Base-by-base conservation (phyloP, 2,113 vertebrate species). In the Rhadina sibilatrix region DNA sequence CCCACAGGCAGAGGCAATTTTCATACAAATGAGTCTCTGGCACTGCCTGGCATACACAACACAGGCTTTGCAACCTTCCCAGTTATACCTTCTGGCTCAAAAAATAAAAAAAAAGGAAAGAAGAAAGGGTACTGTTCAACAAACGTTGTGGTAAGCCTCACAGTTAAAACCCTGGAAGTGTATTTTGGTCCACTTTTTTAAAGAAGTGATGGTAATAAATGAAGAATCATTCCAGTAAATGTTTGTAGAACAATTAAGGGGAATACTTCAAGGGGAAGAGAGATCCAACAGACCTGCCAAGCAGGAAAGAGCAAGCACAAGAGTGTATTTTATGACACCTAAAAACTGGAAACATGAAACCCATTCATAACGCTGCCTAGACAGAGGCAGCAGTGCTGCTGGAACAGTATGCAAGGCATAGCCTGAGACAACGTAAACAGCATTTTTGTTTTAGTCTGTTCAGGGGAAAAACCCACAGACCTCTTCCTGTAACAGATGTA, bases 1-100 rank as follows among this genome's bases (percentile, higher is more conserved):
- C 84, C 82, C 78, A 95, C 50, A 91, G 92, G 75, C 75, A 94
- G 87, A 95, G 59, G 22, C 44, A 93, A 83, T 95, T 96, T 93
- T 96, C 70, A 90, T 83, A 94, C 53, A 93, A 80, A 72, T 0
- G 1, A 80, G 75, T 49, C 75, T 54, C 70, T 90, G 92, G 81
- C 82, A 77, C 47, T 86, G 79, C n/a, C 47, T 93, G 52, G 44
- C 71, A 92, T 70, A 92, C 33, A 92, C 66, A 93, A 94, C 82
- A 63, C 24, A 83, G 75, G 38, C 71, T 93, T 94, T 78, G 59
- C 76, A 87, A 86, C 27, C 52, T 70, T 87, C 61, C 54, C 37
- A 77, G 47, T 40, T 83, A 42, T 2, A 80, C 33, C 35, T 95
- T 56, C 47, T 31, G 90, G 47, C 24, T 76, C 1, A 61, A 46